These are phyloP conservation scores for Stegodyphus dumicola DNA, from an alignment of 1,140 invertebrate species.

Conservation along the genomic window DNA sequence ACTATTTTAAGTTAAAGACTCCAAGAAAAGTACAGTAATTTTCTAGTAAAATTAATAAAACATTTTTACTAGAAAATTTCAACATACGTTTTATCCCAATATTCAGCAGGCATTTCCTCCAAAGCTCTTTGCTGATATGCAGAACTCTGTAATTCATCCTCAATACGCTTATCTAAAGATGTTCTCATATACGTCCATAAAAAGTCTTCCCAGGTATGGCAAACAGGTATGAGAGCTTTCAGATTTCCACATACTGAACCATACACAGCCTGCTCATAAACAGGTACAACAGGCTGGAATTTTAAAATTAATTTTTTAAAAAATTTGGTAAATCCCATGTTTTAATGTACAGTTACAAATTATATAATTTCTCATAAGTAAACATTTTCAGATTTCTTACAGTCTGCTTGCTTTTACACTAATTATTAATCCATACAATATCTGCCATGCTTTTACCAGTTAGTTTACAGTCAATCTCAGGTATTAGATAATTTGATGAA, in stretches of 20 bases:
- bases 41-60: neutral
- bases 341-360: neutral
- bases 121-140: constrained; percentile 63
- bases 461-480: too few species aligned
- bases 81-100: constrained; percentile 79
- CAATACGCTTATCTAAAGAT: constrained; percentile 86
- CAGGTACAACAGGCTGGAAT: constrained; percentile 67
- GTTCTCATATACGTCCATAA: constrained; percentile 89
- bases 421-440: too few species aligned
- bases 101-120: constrained; percentile 77
- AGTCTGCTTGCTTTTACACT: too few species aligned
- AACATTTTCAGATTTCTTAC: too few species aligned
- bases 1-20: neutral
- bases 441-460: too few species aligned
- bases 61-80: neutral
- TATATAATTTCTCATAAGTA: too few species aligned
- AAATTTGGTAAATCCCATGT: neutral
- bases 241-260: constrained; percentile 87
- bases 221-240: constrained; percentile 78
- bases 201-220: constrained; percentile 87
- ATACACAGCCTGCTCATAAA: constrained; percentile 74
- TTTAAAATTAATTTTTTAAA: neutral
- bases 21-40: neutral
- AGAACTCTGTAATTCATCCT: constrained; percentile 76
- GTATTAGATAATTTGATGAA: too few species aligned